Base-by-base conservation (phyloP, 2,113 vertebrate species). In the Toxotes chatareus region DNA sequence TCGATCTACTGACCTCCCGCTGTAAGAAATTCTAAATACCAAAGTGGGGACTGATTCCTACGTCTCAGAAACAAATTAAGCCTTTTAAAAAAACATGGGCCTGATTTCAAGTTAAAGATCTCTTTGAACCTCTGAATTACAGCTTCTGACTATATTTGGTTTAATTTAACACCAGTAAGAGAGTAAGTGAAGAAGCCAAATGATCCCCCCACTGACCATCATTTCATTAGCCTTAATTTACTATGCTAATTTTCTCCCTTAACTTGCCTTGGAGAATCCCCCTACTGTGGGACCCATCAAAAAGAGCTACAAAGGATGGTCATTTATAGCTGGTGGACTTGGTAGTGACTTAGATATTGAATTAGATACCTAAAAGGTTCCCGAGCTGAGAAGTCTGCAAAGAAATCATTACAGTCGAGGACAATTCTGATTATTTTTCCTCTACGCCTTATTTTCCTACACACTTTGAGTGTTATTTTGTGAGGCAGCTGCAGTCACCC, bases 181-280 rank as follows among this genome's bases (percentile, higher is more conserved):
- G 57, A 76, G 46, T 46, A 19, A 17, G 11, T 36, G 11, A 62
- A 55, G 53, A 46, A 66, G 64, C 49, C 44, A 60, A 80, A 60
- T 12, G 5, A 36, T 60, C 21, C 83, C 73, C 27, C 71, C 31
- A n/a, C 66, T 67, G 76, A 76, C 60, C 66, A 49, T 67, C 8
- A 14, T 61, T 72, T 76, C 65, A 75, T 75, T 69, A 69, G 62
- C 69, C 64, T 82, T 38, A 51, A 79, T 82, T 71, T 59, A 60
- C 59, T 53, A 65, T 44, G 59, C 59, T 82, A 64, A 57, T 67
- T 68, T 38, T 77, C 62, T 68, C 46, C 12, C 46, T 66, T 66
- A 61, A 73, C 36, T 61, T 21, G 34, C 55, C 75, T 78, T 73
- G 21, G 46, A 78, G 62, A 46, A 73, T 10, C 36, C n/a, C 56